Percentiles rank a stretch among this genome's conserved stretches.
Conservation (phyloP, 2,888 invertebrate genomes). For the Ophion ventricosus region DNA sequence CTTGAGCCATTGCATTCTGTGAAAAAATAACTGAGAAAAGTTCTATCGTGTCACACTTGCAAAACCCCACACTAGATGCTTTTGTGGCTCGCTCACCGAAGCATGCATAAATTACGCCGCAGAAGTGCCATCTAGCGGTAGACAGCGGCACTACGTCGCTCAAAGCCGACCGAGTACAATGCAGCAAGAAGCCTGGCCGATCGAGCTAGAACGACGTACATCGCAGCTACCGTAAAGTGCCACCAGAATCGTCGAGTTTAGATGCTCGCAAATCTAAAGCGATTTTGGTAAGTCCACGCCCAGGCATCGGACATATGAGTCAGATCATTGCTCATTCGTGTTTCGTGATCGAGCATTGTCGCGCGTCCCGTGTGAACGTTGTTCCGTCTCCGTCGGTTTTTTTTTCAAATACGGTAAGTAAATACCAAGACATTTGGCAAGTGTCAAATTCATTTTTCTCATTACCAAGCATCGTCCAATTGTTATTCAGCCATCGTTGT, state of each 20-base stretch:
- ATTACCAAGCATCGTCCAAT: neutral
- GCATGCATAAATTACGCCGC: too few species aligned
- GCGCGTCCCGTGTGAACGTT: slow-evolving; percentile 1
- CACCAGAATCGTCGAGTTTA: neutral
- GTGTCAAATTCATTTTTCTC: slow-evolving; percentile 1
- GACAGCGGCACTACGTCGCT: neutral
- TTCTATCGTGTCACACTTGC: too few species aligned
- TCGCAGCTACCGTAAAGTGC: neutral
- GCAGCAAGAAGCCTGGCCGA: neutral
- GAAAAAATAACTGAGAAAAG: too few species aligned
- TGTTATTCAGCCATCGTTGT: neutral
- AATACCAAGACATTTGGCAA: slow-evolving; percentile 3
- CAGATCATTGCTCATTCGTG: neutral
- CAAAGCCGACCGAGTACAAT: neutral
- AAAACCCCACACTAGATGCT: too few species aligned
- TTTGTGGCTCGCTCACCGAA: too few species aligned
- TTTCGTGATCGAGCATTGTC: neutral
- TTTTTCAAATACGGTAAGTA: slow-evolving; percentile 40
- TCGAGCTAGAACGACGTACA: neutral
- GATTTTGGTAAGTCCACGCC: neutral
- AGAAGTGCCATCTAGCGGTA: too few species aligned
- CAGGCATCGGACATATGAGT: neutral
- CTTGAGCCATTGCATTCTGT: too few species aligned
- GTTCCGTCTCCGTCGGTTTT: neutral
- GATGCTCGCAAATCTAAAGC: neutral